Evolutionary conservation across 1,140 invertebrate species (phyloP).

Genomic region (Panulirus ornatus): DNA sequence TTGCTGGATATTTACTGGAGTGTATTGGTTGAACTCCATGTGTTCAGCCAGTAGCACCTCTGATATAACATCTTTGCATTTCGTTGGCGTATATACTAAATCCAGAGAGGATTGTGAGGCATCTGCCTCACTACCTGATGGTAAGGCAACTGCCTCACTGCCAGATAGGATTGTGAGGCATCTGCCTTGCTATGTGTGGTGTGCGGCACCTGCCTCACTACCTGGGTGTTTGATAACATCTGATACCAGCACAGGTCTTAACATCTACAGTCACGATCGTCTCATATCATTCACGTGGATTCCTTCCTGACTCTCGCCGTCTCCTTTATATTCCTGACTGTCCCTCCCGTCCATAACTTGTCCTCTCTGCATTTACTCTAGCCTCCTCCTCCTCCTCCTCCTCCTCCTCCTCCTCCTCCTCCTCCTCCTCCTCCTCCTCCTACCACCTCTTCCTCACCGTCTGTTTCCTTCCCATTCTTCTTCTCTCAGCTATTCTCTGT

Average conservation of each 20-base stretch:
- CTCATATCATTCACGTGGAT: too few species aligned
- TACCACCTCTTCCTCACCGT: neutral
- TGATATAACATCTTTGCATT: too few species aligned
- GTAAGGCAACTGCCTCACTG: too few species aligned
- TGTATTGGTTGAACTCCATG: too few species aligned
- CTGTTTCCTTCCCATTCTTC: neutral
- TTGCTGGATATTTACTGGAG: too few species aligned
- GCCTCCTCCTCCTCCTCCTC: neutral
- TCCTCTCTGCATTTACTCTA: neutral
- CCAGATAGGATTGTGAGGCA: neutral
- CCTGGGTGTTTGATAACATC: neutral
- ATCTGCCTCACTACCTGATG: too few species aligned
- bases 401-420: neutral
- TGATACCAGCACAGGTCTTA: neutral
- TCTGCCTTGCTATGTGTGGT: too few species aligned
- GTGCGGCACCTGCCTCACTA: too few species aligned
- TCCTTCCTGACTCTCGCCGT: neutral
- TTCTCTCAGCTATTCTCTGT: neutral
- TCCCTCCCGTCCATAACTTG: neutral
- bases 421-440: neutral
- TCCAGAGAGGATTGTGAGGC: neutral
- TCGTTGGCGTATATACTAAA: conserved; percentile 12
- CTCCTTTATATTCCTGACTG: neutral
- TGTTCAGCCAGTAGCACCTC: too few species aligned
- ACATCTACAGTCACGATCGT: conserved; percentile 8